Conservation (phyloP, 1,140 invertebrate genomes). For the Tetragnatha versicolor region DNA sequence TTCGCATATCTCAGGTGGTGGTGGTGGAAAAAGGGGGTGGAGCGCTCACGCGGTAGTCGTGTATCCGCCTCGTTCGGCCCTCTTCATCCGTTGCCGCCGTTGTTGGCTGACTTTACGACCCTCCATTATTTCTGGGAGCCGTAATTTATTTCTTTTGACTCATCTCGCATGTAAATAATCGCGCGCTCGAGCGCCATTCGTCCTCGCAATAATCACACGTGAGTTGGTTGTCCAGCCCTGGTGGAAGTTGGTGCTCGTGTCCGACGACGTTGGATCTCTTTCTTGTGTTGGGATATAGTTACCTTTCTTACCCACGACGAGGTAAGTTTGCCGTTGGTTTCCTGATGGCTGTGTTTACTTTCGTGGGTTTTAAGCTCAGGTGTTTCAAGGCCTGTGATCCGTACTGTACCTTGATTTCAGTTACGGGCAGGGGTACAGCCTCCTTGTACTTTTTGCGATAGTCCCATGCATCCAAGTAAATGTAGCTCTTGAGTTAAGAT, state of each 20-base stretch:
- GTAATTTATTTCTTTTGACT: conserved; percentile 49
- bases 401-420: no score
- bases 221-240: background rate
- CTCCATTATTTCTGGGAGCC: conserved; percentile 26
- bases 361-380: no score
- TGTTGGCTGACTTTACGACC: conserved; percentile 46
- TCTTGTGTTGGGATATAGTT: background rate
- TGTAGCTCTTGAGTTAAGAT: no score
- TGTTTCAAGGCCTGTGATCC: no score
- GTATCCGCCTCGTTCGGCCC: conserved; percentile 27
- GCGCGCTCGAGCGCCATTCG: conserved; percentile 33
- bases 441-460: no score
- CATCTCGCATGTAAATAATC: conserved; percentile 52
- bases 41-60: conserved; percentile 7
- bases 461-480: no score
- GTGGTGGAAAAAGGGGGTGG: conserved; percentile 30
- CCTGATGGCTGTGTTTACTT: background rate
- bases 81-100: conserved; percentile 24
- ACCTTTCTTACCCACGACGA: background rate
- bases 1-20: no score
- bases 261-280: background rate
- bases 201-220: conserved; percentile 26
- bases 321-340: background rate
- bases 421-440: no score
- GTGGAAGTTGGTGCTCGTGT: background rate